Evolutionary conservation across 2,888 invertebrate species (phyloP), one percentile per base, ranked within the genome.

Genomic region (Plemyria rubiginata): DNA sequence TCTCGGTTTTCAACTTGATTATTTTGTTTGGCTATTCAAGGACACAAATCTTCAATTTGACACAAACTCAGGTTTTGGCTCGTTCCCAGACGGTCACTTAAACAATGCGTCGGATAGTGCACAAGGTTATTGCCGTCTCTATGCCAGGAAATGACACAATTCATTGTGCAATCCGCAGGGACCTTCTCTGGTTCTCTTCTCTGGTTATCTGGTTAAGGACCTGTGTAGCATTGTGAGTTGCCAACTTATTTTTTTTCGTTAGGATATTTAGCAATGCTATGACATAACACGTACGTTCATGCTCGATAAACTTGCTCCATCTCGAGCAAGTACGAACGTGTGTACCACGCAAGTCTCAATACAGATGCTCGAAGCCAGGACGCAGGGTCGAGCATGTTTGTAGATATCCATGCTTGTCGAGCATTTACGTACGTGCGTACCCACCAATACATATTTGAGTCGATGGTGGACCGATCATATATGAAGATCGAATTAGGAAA

Each of bases 61-160:
- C n/a, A 60, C 40, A 61, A 65, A 68, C 65, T 68, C 54, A 64
- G 48, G 60, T 60, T 66, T 67, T 71, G 71, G 71, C 71, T 62
- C 60, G 52, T 12, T 62, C 69, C 71, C 66, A 60, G 56, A 45
- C 46, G 13, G 54, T 28, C 56, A 46, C 38, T 63, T n/a, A 67
- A 65, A 65, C 71, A 71, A 67, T 67, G 66, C 66, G 53, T 60
- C 50, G 60, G 51, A 55, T 55, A 67, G 53, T 64, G 61, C 52
- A 58, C 54, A 58, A 60, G 64, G 67, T 66, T 59, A 60, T 52
- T 45, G 50, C 61, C 60, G 55, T 60, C 43, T 54, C 59, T 53
- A 59, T 43, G 59, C 54, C 58, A 58, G 63, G 59, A 64, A 50
- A 64, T 55, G 59, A 55, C 52, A 49, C 52, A 59, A 46, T 51